A percentile compares a stretch with the other conserved stretches of the same genome.
These are phyloP conservation scores for Candoia aspera DNA, from an alignment of 2,113 vertebrate genomes.

Conservation along the genomic window DNA sequence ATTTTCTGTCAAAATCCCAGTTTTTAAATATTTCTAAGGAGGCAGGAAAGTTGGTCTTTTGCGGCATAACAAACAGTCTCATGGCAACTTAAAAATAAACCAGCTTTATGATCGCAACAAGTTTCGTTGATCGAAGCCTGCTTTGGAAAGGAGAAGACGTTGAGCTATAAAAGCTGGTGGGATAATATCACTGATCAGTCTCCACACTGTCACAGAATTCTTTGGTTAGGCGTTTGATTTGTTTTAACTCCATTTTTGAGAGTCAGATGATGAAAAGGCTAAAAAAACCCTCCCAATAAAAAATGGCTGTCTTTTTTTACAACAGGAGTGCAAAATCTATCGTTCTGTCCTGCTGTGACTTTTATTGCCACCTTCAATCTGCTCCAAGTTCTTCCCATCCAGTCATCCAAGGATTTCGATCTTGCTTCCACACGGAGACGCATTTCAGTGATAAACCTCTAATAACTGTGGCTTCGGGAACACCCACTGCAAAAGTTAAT, in stretches of 20 bases:
- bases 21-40: not conserved
- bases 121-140: not conserved
- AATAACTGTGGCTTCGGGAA: not conserved
- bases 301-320: not conserved
- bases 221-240: not conserved
- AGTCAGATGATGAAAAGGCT: not conserved
- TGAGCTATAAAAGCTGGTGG: not conserved
- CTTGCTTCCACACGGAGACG: not conserved
- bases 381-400: not conserved
- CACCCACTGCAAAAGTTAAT: conserved; percentile 13
- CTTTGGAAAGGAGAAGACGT: not conserved
- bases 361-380: fast-evolving
- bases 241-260: not conserved
- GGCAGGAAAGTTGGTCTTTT: not conserved
- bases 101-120: not conserved
- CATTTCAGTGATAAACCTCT: not conserved
- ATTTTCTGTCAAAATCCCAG: not conserved
- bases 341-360: fast-evolving
- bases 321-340: not conserved
- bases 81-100: not conserved
- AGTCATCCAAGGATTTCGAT: not conserved
- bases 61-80: not conserved
- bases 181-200: not conserved
- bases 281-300: not conserved
- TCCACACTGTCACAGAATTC: not conserved